Evolutionary conservation across 2,888 invertebrate genomes (phyloP), one percentile per base, ranked within the genome.

Genomic region (Pseudococcus jackbeardsleyi): DNA sequence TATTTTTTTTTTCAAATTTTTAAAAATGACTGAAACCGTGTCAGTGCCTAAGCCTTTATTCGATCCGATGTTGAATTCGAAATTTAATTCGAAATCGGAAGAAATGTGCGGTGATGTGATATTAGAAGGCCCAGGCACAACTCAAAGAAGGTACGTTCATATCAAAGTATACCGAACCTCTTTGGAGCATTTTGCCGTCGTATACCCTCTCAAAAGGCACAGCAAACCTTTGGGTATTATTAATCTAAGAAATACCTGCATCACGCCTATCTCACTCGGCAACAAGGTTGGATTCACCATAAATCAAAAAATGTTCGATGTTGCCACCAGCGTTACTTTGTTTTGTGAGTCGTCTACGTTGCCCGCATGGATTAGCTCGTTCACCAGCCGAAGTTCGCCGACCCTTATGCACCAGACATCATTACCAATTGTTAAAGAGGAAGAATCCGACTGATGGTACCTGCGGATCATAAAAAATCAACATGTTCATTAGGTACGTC

Each of bases 111-210:
- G 94, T n/a, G 93, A 93, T 90, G 92, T 94, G 92, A 93, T 93
- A 90, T 92, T 94, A 77, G 90, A 94, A 59, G 93, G 93, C 1
- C 93, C 93, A 85, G 93, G 93, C 89, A 94, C 94, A 90, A 94
- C 94, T 90, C 92, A 93, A 22, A 94, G 94, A 91, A 64, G 88
- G 85, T 93, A 93, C 89, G 94, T 94, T 7, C 92, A 94, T 90
- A 94, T 94, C 89, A 94, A 94, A 90, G 94, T 94, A 39, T 94
- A 94, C 91, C 92, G 93, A 89, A 94, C 94, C 7, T 93, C 94
- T 82, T 91, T 94, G 90, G 94, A 94, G 90, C 94, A 94, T 90
- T 94, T 94, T 90, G 94, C 94, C 1, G 94, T 94, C 9, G 93
- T 94, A 48, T 94, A 94, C 90, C 94, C 94, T 9, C 93, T 94